Evolutionary conservation across 2,888 invertebrate genomes (phyloP), one percentile per base, ranked within the genome.

Genomic region (Ennomos fuscantarius): DNA sequence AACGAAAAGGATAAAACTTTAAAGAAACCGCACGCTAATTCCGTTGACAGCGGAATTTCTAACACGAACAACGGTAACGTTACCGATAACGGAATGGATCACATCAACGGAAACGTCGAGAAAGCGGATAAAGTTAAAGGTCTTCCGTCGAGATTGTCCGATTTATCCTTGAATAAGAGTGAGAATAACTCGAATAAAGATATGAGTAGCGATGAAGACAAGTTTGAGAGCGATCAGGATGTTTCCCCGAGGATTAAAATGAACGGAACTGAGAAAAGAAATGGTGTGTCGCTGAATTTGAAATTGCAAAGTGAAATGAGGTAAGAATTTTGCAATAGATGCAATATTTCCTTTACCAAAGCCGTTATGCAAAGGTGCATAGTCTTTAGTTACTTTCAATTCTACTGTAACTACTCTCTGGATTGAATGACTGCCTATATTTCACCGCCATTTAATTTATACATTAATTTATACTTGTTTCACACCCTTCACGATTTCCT

Each of bases 231-330:
- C 62, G 90, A 89, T 62, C 73, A 74, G 10, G 89, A 90, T 44
- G 70, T 84, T 37, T 83, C 86, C 2, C 86, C 86, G 2, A 74
- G 81, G 57, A 55, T 73, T 9, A 87, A 77, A 54, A 72, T 62
- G 1, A 81, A 81, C 59, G 78, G 78, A 0, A 61, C 43, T 6
- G 85, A 86, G n/a, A 89, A 83, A 66, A 86, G 74, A 50, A 87
- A 87, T 74, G 89, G 90, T 0, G 81, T 91, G 0, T 90, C 92
- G 0, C 72, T 91, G 37, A 91, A 90, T 77, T 74, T 92, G 62
- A 90, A 89, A 60, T 63, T 90, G 45, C 91, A 91, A 55, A 88
- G 74, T 72, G 91, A 92, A 75, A 91, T 92, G 91, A 86, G 91
- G 91, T 91, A 65, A 62, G 67, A 47, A 36, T 34, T 24, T 24